A percentile compares a stretch with the other conserved stretches of the same genome.
Evolutionary conservation across 2,797 vertebrate species (phyloP).

Genomic region (Typhlichthys eigenmanni): DNA sequence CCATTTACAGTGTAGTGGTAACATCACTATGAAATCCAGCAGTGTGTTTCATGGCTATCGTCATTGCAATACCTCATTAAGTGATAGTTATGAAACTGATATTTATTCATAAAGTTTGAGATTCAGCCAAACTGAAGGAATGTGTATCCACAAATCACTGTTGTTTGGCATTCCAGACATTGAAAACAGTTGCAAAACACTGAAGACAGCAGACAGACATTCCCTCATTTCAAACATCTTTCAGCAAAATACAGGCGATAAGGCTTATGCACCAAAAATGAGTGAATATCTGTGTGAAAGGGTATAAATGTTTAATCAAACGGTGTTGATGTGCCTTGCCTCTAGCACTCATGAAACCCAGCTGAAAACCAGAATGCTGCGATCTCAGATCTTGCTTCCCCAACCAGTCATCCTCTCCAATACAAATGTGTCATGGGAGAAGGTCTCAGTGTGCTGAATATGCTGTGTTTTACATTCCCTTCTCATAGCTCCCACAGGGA

Average conservation of each 20-base stretch:
- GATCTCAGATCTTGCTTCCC: conserved; percentile 68
- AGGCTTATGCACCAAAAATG: conserved; percentile 59
- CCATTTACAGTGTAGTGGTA: too few species aligned
- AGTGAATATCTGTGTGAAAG: conserved; percentile 74
- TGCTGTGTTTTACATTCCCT: conserved; percentile 64
- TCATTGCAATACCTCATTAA: too few species aligned
- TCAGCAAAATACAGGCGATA: conserved; percentile 59
- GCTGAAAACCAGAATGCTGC: conserved; percentile 71
- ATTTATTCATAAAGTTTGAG: neutral
- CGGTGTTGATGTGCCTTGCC: conserved; percentile 69
- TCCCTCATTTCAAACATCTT: conserved; percentile 60
- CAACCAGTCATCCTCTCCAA: conserved; percentile 65
- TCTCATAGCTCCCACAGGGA: conserved; percentile 66
- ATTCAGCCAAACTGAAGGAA: conserved; percentile 13
- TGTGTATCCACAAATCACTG: conserved; percentile 25
- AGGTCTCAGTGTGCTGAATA: conserved; percentile 57
- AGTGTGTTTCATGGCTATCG: too few species aligned
- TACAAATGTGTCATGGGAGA: conserved; percentile 73
- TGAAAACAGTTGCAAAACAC: conserved; percentile 41
- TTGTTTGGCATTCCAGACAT: conserved; percentile 17
- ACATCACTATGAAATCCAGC: too few species aligned
- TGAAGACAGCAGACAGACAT: conserved; percentile 47
- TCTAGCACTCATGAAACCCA: conserved; percentile 67
- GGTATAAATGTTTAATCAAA: conserved; percentile 81
- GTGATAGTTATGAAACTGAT: too few species aligned